Evolutionary conservation across 2,797 vertebrate species (phyloP).

Genomic region (Semotilus atromaculatus): DNA sequence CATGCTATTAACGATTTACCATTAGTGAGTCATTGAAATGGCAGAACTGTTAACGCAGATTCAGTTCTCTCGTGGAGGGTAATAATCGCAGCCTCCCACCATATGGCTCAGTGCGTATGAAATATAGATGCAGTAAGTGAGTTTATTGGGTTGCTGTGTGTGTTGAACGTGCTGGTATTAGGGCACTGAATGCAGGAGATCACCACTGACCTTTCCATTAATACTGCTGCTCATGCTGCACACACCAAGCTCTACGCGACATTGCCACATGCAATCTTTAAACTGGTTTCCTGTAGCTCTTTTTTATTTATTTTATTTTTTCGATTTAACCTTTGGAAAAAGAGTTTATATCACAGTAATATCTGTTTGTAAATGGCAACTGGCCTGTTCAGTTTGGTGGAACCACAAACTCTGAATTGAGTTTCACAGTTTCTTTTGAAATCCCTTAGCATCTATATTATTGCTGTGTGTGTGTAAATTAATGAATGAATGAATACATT

Average conservation of each 20-base stretch:
- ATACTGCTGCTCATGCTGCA: constrained; percentile 38
- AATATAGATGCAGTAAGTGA: constrained; percentile 39
- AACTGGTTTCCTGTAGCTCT: background rate
- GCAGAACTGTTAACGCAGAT: constrained; percentile 36
- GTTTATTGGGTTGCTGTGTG: constrained; percentile 5
- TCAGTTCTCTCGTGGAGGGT: constrained; percentile 28
- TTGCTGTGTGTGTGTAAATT: background rate
- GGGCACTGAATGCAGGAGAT: constrained; percentile 27
- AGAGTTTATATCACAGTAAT: constrained; percentile 3
- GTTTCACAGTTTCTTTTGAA: background rate
- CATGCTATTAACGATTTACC: background rate
- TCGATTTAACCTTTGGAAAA: constrained; percentile 48
- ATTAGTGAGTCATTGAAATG: constrained; percentile 28
- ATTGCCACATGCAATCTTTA: constrained; percentile 46
- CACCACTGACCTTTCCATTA: constrained; percentile 51
- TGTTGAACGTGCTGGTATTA: constrained; percentile 24
- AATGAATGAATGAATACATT: too few relatives aligned
- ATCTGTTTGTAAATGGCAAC: constrained; percentile 28
- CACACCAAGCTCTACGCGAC: constrained; percentile 14
- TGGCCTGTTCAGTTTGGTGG: background rate
- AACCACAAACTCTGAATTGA: background rate
- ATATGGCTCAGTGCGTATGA: constrained; percentile 41
- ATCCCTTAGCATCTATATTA: background rate
- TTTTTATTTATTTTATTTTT: background rate
- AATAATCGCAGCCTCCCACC: constrained; percentile 37